Evolutionary conservation across 1,140 invertebrate genomes (phyloP), one percentile per base, ranked within the genome.

Genomic region (Rhopalosiphum maidis): DNA sequence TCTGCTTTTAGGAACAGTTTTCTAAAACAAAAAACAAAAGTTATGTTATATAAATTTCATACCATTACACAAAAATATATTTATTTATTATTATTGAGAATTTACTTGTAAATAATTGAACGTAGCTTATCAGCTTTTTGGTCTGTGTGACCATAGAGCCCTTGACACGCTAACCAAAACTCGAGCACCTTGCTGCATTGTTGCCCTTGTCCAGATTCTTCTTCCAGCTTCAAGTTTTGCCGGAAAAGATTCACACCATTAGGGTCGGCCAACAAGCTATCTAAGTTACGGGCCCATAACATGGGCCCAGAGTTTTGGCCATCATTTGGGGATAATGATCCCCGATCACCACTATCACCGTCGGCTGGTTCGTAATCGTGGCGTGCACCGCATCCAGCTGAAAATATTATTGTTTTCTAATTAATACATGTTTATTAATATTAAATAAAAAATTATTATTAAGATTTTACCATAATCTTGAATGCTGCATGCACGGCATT

Each of bases 91-190:
- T 41, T 41, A 93, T 94, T n/a, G 93, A 88, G 25, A 2, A 95
- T 95, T 95, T 93, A 97, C 97, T 97, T 98, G 96, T 98, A 97
- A 94, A 98, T 98, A 94, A 97, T 97, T 94, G 98, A 97, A 94
- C 98, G 96, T 95, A 97, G 97, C 93, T 96, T 96, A 94, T 98
- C 96, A 94, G 96, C 97, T 94, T 96, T 96, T 15, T 96, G 96
- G 95, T 97, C 97, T 94, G 96, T 96, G 94, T 98, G 97, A 95
- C 97, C 97, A 94, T 98, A 98, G 91, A 98, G 96, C 37, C 98
- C 98, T 95, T 98, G 97, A 95, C 98, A 98, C 68, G 98, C 98
- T 95, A 98, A 98, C 96, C 98, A 98, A 95, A 99, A 99, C 95
- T 98, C 97, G 93, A 99, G 96, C 68, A 97, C 96, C 95, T 97